Evolutionary conservation across 2,113 vertebrate genomes (phyloP).

Genomic region (Semnornis frantzii): DNA sequence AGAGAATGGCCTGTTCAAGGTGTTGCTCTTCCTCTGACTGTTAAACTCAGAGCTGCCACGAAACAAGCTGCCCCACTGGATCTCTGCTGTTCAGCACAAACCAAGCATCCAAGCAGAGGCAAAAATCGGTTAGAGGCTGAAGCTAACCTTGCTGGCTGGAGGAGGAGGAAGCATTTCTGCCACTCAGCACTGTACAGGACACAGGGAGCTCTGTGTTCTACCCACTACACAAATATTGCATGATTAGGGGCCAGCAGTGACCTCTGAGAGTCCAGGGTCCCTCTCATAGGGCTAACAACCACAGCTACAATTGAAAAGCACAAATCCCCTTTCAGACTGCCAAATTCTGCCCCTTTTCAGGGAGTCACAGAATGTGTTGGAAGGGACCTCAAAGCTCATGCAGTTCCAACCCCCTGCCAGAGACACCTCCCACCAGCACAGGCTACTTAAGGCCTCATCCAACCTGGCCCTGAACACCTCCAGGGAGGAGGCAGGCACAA

Average conservation of each 20-base stretch:
- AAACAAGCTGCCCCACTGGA: neutral
- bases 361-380: no score
- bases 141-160: neutral
- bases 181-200: neutral
- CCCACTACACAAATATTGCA: rapidly evolving
- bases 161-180: neutral
- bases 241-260: neutral
- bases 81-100: neutral
- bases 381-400: no score
- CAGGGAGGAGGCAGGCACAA: no score
- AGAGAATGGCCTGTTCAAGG: neutral
- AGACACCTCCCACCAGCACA: no score
- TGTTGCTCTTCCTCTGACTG: neutral
- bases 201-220: neutral
- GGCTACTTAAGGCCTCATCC: no score
- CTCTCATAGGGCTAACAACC: neutral
- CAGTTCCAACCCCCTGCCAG: no score
- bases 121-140: neutral
- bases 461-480: no score
- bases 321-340: neutral
- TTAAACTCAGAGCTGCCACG: neutral
- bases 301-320: neutral
- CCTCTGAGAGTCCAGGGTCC: neutral
- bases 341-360: neutral
- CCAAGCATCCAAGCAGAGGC: neutral